Evolutionary conservation across 2,797 vertebrate species (phyloP).

Genomic region (Ctenopoma kingsleyae): DNA sequence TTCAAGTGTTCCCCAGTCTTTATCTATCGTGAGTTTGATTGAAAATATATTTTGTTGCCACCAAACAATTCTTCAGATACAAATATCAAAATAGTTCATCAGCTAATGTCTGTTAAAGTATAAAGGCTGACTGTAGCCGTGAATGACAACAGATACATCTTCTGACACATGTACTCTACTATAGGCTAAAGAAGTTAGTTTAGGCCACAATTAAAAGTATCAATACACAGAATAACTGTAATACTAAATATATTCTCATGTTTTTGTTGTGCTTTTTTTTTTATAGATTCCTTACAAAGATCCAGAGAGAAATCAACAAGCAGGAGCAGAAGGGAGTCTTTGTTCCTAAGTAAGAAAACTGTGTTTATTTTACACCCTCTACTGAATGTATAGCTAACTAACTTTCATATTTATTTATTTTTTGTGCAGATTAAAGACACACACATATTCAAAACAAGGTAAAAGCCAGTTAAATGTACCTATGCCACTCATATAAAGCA

Average conservation of each 20-base stretch:
- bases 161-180: neutral
- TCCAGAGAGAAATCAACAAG: slow-evolving; percentile 66
- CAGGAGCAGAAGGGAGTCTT: slow-evolving; percentile 25
- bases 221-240: neutral
- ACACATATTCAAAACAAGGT: slow-evolving; percentile 27
- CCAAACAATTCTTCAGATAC: neutral
- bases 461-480: neutral
- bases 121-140: neutral
- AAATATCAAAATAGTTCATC: neutral
- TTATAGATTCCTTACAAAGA: slow-evolving; percentile 48
- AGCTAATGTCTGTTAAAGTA: neutral
- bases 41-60: neutral
- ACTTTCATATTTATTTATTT: neutral
- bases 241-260: neutral
- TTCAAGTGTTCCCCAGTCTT: slow-evolving; percentile 62
- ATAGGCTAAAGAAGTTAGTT: neutral
- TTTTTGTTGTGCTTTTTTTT: slow-evolving; percentile 1
- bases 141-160: neutral
- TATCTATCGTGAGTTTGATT: slow-evolving; percentile 60
- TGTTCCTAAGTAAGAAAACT: slow-evolving; percentile 33
- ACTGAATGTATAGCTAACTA: slow-evolving; percentile 1
- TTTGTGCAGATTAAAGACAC: slow-evolving; percentile 28
- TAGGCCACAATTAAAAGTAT: neutral
- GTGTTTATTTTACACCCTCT: neutral
- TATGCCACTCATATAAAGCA: neutral